Conservation (phyloP, 2,888 invertebrate genomes). For the Habrosyne pyritoides region DNA sequence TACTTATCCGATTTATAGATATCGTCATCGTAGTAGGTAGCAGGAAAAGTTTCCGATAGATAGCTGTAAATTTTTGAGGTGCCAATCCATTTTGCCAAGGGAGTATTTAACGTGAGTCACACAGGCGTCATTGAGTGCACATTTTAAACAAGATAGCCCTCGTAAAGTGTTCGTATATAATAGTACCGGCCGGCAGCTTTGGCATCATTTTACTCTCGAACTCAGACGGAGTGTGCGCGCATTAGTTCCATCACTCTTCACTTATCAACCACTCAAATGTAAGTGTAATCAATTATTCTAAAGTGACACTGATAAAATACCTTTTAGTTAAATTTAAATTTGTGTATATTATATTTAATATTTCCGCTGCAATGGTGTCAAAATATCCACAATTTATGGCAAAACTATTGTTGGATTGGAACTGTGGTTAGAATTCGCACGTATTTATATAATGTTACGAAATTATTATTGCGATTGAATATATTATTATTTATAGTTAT, state of each 20-base stretch:
- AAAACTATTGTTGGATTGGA: too few species aligned
- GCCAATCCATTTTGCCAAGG: neutral
- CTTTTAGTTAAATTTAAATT: neutral
- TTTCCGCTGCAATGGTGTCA: too few species aligned
- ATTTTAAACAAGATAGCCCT: neutral
- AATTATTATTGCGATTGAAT: too few species aligned
- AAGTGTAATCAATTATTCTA: conserved; percentile 1
- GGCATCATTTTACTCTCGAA: conserved; percentile 1
- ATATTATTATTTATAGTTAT: too few species aligned
- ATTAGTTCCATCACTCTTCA: neutral
- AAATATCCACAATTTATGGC: too few species aligned
- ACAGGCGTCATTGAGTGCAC: conserved; percentile 5
- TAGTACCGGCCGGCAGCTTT: neutral
- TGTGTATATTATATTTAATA: neutral
- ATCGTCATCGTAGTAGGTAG: neutral
- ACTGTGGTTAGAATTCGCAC: too few species aligned
- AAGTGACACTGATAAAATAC: neutral
- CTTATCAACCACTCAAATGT: neutral
- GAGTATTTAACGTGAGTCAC: conserved; percentile 11
- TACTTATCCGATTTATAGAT: neutral
- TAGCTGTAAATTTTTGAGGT: conserved; percentile 3
- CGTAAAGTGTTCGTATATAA: conserved; percentile 8
- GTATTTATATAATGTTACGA: too few species aligned
- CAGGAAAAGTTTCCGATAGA: neutral
- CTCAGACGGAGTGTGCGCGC: neutral